Conservation (phyloP, 1,140 invertebrate species). For the Drosophila serrata region DNA sequence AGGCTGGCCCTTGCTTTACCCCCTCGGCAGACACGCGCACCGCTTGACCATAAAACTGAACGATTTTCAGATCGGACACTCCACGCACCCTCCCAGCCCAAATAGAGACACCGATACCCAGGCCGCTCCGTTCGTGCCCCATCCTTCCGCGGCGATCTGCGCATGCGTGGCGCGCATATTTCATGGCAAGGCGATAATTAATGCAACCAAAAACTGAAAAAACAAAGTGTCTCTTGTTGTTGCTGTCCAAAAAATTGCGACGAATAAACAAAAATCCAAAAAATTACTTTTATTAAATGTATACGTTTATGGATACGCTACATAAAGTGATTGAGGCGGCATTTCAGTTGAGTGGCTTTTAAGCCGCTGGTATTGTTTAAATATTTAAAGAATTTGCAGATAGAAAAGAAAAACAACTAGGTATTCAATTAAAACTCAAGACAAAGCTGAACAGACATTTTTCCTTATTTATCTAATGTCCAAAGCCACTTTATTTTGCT, state of each 20-base stretch:
- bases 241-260: constrained; percentile 43
- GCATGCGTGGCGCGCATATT: constrained; percentile 81
- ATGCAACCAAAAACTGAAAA: constrained; percentile 80
- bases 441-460: neutral
- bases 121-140: neutral
- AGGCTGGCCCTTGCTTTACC: constrained; percentile 8
- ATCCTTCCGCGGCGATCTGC: constrained; percentile 43
- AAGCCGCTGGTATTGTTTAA: too few species aligned
- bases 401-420: rapidly evolving
- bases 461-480: too few species aligned
- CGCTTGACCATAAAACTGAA: constrained; percentile 50
- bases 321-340: constrained; percentile 32
- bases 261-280: constrained; percentile 50
- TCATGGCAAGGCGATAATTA: constrained; percentile 84
- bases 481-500: neutral
- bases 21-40: constrained; percentile 51
- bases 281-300: constrained; percentile 75
- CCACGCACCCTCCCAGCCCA: constrained; percentile 13
- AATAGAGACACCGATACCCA: constrained; percentile 24
- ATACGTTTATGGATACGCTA: constrained; percentile 59
- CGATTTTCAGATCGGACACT: constrained; percentile 28
- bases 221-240: constrained; percentile 69
- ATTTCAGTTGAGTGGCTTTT: neutral
- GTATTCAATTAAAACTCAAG: neutral
- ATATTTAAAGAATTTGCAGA: neutral